Base-by-base conservation (phyloP, 2,888 invertebrate genomes). In the Dermolepida albohirtum region DNA sequence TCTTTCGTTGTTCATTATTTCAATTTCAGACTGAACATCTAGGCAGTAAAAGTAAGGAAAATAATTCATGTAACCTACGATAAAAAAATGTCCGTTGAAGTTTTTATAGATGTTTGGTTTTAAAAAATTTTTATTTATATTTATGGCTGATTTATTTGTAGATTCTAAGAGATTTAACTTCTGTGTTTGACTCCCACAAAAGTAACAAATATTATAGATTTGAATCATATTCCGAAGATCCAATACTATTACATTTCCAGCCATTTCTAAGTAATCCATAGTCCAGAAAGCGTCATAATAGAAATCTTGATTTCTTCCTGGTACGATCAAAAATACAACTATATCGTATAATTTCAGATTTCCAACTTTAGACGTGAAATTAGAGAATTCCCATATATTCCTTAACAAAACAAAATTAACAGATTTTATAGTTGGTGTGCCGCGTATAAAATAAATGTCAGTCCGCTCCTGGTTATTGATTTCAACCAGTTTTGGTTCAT, bases 181-280 rank as follows among this genome's bases (percentile, higher is more conserved):
- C 17, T 16, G 16, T n/a, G 49, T 49, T 22, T 27, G 34, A 12
- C 66, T 57, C 39, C 70, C 70, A 59, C 72, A 75, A 39, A 71
- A 74, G 64, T 69, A 74, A n/a, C 74, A 74, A 27, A 71, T 68
- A 11, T 59, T 73, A 47, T 72, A 71, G 5, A 70, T 22, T 6
- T 62, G 55, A 11, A 69, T 40, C 5, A 27, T 41, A 27, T 40
- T 8, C 8, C 51, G 34, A 47, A 71, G 43, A 55, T 72, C 63
- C 22, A 72, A 8, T 22, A 75, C 51, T 10, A 75, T n/a, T 5
- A 75, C 71, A 43, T 74, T 74, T 63, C 75, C 75, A 14, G 72
- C 72, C 63, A 70, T 68, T 62, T 71, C 68, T 14, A 74, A 34
- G 16, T 64, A 55, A 7, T 67, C 10, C 67, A 71, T 57, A 27